Evolutionary conservation across 2,888 invertebrate species (phyloP).

Genomic region (Mythimna loreyi): DNA sequence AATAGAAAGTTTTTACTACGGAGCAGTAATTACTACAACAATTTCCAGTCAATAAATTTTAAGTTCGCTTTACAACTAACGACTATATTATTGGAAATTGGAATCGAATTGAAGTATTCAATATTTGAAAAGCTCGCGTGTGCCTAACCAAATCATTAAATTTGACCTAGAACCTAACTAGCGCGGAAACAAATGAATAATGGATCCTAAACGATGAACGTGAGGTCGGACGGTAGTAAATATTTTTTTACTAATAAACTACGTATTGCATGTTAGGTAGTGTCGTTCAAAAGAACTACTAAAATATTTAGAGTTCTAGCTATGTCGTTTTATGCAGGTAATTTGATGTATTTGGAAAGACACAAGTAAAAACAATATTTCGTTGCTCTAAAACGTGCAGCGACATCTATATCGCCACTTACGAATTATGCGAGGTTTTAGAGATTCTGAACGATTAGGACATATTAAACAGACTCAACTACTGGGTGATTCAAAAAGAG

Average conservation of each 20-base stretch:
- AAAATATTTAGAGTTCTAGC: background rate
- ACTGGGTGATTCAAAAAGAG: too few relatives aligned
- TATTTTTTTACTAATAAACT: constrained; percentile 18
- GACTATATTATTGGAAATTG: constrained; percentile 18
- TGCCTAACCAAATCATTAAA: constrained; percentile 47
- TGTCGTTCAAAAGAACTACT: background rate
- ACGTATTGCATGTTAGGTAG: constrained; percentile 8
- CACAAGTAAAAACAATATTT: too few relatives aligned
- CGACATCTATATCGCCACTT: too few relatives aligned
- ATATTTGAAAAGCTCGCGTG: constrained; percentile 41
- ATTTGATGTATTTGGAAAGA: background rate
- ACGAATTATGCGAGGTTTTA: too few relatives aligned
- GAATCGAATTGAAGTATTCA: constrained; percentile 34
- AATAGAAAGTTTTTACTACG: background rate
- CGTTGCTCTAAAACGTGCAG: too few relatives aligned
- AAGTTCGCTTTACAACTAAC: background rate
- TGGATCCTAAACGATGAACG: constrained; percentile 29
- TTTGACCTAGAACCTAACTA: constrained; percentile 50
- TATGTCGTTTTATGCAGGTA: background rate
- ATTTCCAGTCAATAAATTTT: constrained; percentile 8
- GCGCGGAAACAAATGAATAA: constrained; percentile 57
- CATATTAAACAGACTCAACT: too few relatives aligned
- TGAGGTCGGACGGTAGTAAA: constrained; percentile 15
- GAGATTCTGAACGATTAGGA: too few relatives aligned
- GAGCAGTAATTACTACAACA: constrained; percentile 13